Evolutionary conservation across 1,140 invertebrate species (phyloP).

Genomic region (Pogonognathellus flavescens): DNA sequence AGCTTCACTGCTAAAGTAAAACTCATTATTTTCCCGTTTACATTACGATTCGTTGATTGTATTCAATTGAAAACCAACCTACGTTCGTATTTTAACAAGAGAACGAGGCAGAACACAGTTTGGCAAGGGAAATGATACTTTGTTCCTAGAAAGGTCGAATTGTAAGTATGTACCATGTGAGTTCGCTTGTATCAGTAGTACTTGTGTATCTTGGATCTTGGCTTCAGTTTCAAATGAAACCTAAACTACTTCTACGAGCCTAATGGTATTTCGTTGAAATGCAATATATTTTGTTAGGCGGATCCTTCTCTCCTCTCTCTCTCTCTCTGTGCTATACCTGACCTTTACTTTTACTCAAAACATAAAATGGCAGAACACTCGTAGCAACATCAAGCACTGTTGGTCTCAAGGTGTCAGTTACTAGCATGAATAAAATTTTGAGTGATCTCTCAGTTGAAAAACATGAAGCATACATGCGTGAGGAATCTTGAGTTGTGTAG

Average conservation of each 20-base stretch:
- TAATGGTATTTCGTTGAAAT: not conserved
- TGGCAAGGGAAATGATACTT: constrained; percentile 33
- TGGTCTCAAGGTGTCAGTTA: not conserved
- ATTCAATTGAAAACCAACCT: constrained; percentile 7
- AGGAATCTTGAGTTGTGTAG: no score
- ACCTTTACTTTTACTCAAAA: constrained; percentile 16
- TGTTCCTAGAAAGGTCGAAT: not conserved
- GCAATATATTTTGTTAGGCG: constrained; percentile 22
- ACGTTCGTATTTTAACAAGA: not conserved
- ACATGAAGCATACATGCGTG: not conserved
- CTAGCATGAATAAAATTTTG: constrained; percentile 37
- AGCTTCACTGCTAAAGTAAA: constrained; percentile 6
- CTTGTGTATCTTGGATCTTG: not conserved
- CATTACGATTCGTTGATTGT: not conserved
- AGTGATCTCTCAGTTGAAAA: constrained; percentile 28
- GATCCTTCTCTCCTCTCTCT: not conserved
- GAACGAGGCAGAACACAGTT: not conserved
- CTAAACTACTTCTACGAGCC: not conserved
- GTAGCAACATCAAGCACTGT: not conserved
- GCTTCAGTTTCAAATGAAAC: not conserved
- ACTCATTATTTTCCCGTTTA: constrained; percentile 29
- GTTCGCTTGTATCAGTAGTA: not conserved
- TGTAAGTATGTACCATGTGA: not conserved
- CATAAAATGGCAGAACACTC: not conserved
- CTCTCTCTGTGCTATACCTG: not conserved